Conservation (phyloP, 2,888 invertebrate species). For the Erpobdella octoculata region DNA sequence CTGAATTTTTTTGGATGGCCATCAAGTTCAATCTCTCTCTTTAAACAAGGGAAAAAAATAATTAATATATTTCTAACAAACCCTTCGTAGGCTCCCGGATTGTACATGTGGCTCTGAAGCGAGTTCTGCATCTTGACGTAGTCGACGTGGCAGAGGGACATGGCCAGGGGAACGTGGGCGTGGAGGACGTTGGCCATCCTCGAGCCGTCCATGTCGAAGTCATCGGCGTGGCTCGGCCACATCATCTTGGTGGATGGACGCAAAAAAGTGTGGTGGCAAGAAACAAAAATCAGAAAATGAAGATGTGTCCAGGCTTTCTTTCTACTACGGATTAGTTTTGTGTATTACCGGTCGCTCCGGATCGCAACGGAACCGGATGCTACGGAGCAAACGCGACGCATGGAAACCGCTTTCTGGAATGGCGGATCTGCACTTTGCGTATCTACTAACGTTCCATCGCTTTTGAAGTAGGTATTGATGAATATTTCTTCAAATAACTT, state of each 20-base stretch:
- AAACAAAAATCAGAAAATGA: too few relatives aligned
- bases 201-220: slow-evolving; percentile 32
- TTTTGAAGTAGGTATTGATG: too few relatives aligned
- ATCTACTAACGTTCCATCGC: too few relatives aligned
- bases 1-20: background rate
- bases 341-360: too few relatives aligned
- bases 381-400: too few relatives aligned
- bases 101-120: slow-evolving; percentile 33
- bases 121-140: slow-evolving; percentile 34
- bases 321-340: too few relatives aligned
- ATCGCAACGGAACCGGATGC: too few relatives aligned
- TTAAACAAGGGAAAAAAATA: background rate
- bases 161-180: slow-evolving; percentile 32
- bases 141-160: slow-evolving; percentile 37
- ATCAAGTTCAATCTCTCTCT: background rate
- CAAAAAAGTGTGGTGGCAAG: too few relatives aligned
- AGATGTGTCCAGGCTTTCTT: too few relatives aligned
- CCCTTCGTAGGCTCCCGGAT: slow-evolving; percentile 36
- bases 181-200: slow-evolving; percentile 32
- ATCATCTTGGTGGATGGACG: slow-evolving; percentile 9
- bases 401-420: too few relatives aligned
- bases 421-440: too few relatives aligned
- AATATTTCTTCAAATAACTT: too few relatives aligned
- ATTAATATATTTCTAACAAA: slow-evolving; percentile 18
- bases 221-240: slow-evolving; percentile 29